Base-by-base conservation (phyloP, 2,113 vertebrate genomes). In the Mesocricetus auratus region DNA sequence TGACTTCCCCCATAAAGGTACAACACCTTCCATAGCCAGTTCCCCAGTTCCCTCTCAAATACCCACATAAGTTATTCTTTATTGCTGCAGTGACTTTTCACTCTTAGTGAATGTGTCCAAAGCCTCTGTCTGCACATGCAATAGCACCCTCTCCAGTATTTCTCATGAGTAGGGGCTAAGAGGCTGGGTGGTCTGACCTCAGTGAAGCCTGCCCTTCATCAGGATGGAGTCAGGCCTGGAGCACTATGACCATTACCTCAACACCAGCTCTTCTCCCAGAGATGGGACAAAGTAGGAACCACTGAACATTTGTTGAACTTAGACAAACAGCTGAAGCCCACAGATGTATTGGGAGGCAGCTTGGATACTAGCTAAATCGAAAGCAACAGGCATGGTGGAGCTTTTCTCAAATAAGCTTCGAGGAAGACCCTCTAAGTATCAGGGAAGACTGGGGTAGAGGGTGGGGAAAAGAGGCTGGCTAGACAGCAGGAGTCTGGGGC, bases 81-180 rank as follows among this genome's bases (percentile, higher is more conserved):
- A 91, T 90, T 78, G 19, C 69, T 82, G 88, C 45, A 45, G 89
- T 75, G 91, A 93, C n/a, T 92, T 90, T 96, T 82, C 50, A 75
- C 26, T 66, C 93, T 93, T 69, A 64, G 47, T 90, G 77, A 69
- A 56, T 56, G 31, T 68, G 75, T n/a, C 36, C 5, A n/a, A 69
- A 90, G 50, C 58, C 21, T 86, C 74, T 69, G 24, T n/a, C 73
- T 77, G 47, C 29, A 81, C 24, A 50, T 47, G 36, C 79, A 89
- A 95, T 71, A 92, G 74, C 21, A 82, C 29, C 26, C 53, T 92
- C 21, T 91, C 62, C 36, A 22, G 50, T 33, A 53, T 42, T 91
- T 93, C 83, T 77, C 50, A 47, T 9, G 50, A 33, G 73, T 31
- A 45, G 47, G 22, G 53, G 78, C 15, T 31, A 50, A 66, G 62